These are phyloP conservation scores for Eristalinus aeneus DNA, from an alignment of 2,888 invertebrate species.

Conservation along the genomic window DNA sequence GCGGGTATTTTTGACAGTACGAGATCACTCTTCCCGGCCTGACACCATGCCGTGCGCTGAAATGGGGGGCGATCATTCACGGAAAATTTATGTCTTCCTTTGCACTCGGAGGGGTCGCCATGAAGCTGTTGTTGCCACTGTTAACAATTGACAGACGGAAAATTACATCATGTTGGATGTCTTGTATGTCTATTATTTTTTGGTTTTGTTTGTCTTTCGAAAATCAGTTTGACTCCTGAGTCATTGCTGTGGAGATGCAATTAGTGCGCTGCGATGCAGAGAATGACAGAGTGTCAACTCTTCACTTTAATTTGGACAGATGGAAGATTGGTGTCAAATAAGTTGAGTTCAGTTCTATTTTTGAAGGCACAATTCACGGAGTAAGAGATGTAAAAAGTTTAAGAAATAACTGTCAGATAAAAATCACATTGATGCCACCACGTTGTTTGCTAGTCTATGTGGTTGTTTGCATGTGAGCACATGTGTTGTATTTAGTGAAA, in stretches of 20 bases:
- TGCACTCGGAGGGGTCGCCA: neutral
- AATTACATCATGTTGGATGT: constrained; percentile 56
- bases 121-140: constrained; percentile 15
- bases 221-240: constrained; percentile 13
- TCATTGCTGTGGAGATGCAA: constrained; percentile 43
- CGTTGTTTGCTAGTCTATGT: neutral
- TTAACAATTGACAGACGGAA: constrained; percentile 51
- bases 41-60: constrained; percentile 44
- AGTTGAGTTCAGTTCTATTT: constrained; percentile 32
- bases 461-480: too few species aligned
- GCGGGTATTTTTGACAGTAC: constrained; percentile 71
- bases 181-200: constrained; percentile 44
- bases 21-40: constrained; percentile 59
- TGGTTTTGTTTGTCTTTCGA: constrained; percentile 32
- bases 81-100: constrained; percentile 67
- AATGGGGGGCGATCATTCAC: constrained; percentile 46
- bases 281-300: constrained; percentile 60
- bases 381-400: constrained; percentile 1
- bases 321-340: constrained; percentile 53
- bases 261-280: constrained; percentile 50
- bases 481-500: too few species aligned
- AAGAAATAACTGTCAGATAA: neutral
- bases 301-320: constrained; percentile 58
- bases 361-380: constrained; percentile 21
- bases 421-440: neutral